Evolutionary conservation across 2,113 vertebrate species (phyloP), one percentile per base, ranked within the genome.

Genomic region (Lamprologus speciosus): DNA sequence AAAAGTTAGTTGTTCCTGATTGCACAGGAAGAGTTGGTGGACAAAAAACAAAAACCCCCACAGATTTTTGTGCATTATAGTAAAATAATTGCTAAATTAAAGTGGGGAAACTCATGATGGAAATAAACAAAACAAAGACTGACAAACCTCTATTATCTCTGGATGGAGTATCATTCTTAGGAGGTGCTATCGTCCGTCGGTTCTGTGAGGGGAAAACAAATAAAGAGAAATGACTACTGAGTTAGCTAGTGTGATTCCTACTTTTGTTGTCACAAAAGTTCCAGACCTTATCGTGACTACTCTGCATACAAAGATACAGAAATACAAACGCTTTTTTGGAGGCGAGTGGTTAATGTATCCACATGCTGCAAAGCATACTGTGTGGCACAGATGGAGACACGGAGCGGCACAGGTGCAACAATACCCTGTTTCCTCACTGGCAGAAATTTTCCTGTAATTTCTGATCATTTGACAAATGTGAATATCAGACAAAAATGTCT

Each of bases 141-240:
- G 37, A 70, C 12, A 70, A 42, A 82, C 99, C 99, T 98, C 97
- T 97, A 85, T 98, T 98, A 89, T 99, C 98, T 96, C 97, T 98
- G 93, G 97, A 95, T 83, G 98, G 97, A 60, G 90, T 92, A 1
- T 99, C 98, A 94, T 97, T 98, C 95, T 98, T 99, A 94, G 90
- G 1, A 90, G 98, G 90, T 87, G 94, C 94, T 89, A 98, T 95
- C 53, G 97, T 98, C 84, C 98, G 97, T 63, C 98, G 98, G 96
- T 96, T 98, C 99, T 99, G 85, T 6, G 94, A 90, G 55, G 42
- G 85, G 80, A 80, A 91, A 85, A 12, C 16, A 42, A 85, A 60
- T 17, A 45, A 45, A 82, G 60, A 92, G 87, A 37, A 37, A 63
- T 78, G 55, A 45, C 9, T 33, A 81, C 14, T 51, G 80, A 78